phyloP scores from a whole-genome alignment of 2,113 vertebrate genomes.

The Vulpes lagopus region DNA sequence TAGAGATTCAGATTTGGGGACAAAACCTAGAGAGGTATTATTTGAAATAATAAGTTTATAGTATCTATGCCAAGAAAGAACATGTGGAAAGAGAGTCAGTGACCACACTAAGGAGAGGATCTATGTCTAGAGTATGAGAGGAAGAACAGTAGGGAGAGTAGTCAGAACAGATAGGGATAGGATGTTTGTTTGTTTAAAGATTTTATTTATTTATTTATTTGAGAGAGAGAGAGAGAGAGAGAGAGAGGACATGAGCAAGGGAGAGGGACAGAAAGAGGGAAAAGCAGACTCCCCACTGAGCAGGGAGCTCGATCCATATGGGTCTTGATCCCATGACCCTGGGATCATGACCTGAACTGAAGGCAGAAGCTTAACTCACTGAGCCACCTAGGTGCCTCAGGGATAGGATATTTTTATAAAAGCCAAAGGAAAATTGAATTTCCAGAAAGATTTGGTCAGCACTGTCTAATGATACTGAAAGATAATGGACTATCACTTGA shows the following conservation, averaged over 20 bases:
- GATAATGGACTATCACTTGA: neutral
- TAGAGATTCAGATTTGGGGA: neutral
- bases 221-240: no score
- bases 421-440: constrained; percentile 16
- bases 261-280: no score
- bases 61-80: neutral
- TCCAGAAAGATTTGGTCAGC: neutral
- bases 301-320: no score
- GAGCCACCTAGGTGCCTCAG: no score
- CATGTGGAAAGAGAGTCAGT: neutral
- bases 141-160: neutral
- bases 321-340: no score
- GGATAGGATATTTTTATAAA: neutral
- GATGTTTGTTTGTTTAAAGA: neutral
- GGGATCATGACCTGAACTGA: no score
- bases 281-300: no score
- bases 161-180: neutral
- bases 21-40: neutral
- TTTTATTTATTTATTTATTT: no score
- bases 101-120: neutral
- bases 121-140: neutral
- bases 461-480: neutral
- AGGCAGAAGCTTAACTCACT: no score
- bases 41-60: neutral
- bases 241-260: no score